These are phyloP conservation scores for Stichodactyla mertensii DNA, from an alignment of 64 coral and sea anemone species.

Conservation along the genomic window DNA sequence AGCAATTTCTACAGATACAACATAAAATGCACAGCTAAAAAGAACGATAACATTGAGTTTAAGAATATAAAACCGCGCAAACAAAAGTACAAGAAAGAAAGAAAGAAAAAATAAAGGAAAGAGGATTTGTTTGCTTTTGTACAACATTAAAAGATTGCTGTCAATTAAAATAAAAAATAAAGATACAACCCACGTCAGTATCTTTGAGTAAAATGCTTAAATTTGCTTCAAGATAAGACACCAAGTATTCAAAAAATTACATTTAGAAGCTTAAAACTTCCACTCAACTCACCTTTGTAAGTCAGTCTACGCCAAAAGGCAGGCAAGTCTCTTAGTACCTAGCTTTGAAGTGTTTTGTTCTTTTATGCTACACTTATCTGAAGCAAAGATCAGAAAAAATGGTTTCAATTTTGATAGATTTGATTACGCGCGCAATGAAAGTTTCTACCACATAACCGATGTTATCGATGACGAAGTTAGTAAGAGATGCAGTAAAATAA, in stretches of 20 bases:
- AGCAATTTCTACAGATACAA: too few species aligned
- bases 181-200: too few species aligned
- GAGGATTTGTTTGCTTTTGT: too few species aligned
- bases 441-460: neutral
- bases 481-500: neutral
- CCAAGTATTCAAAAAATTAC: neutral
- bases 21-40: too few species aligned
- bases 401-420: slow-evolving; percentile 4
- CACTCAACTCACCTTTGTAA: neutral
- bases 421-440: neutral
- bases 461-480: neutral
- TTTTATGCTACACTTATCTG: slow-evolving; percentile 3
- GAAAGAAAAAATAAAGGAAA: too few species aligned
- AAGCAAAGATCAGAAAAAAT: neutral
- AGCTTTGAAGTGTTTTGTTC: neutral
- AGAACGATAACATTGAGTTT: too few species aligned
- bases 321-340: neutral
- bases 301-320: neutral
- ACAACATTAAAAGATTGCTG: too few species aligned
- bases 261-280: neutral
- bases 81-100: too few species aligned
- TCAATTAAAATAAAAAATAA: too few species aligned
- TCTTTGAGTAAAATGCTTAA: too few species aligned
- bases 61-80: too few species aligned
- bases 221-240: neutral